Evolutionary conservation across 2,888 invertebrate genomes (phyloP), one percentile per base, ranked within the genome.

Genomic region (Resseliella maxima): DNA sequence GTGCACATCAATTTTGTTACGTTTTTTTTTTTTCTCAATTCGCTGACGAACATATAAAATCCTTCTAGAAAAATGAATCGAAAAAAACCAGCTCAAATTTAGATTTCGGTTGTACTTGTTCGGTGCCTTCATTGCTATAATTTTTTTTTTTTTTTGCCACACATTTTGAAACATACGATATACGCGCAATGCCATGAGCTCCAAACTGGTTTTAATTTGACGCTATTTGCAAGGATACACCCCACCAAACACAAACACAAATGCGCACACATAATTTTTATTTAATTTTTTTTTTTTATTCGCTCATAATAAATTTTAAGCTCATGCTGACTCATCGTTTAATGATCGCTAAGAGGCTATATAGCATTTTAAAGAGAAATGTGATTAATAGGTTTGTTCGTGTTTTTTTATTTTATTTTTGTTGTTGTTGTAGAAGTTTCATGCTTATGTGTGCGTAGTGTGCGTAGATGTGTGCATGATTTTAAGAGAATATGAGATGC

Each of bases 271-370:
- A 72, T 35, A 31, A 31, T 72, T 72, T 72, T 72, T 72, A 72
- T 72, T 72, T 31, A 35, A 59, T 8, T 24, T n/a, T n/a, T n/a
- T 24, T 24, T 24, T 59, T 59, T 59, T 59, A 59, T 59, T 72
- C 10, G 15, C 72, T 31, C 72, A 72, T 72, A 72, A 72, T 31
- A 72, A 31, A 72, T 72, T 72, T 72, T 72, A 72, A 72, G 72
- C 72, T 72, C 31, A 72, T 31, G 31, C 72, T 72, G 72, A 72
- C 72, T 72, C 72, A 31, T 59, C 59, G 59, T 59, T 59, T 59
- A 59, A 59, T 59, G 59, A 59, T 59, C 59, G 59, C 59, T 59
- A 59, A 59, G 59, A 59, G 59, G 59, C 59, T 59, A 59, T 59
- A 59, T 59, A 59, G 59, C 59, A 59, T 59, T 59, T 59, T 59